Evolutionary conservation across 2,888 invertebrate genomes (phyloP), one percentile per base, ranked within the genome.

Genomic region (Campoplex nolae): DNA sequence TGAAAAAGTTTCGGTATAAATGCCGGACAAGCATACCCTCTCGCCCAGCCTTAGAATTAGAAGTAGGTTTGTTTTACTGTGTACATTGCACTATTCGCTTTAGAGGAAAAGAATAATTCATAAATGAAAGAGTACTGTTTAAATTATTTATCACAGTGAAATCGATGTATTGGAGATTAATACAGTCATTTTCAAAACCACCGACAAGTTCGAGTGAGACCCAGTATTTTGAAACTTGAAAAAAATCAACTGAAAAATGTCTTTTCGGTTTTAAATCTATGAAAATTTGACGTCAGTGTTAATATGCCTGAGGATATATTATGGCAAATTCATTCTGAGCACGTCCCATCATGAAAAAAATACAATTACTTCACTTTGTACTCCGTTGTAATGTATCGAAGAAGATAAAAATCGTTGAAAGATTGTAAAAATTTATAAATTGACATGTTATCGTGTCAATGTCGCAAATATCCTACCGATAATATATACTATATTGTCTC

Each of bases 41-140:
- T 28, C 45, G 65, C 74, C 58, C 70, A 78, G 73, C 42, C 28
- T 77, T 78, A 78, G 77, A 54, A 67, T 86, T 42, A 32, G 38
- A 45, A 68, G 18, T 83, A 79, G 42, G 51, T 67, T 86, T 74
- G 76, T 75, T 78, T 51, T 16, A 62, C 78, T 78, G 68, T 68
- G 76, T 75, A 78, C 77, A 68, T 83, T 70, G 58, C 78, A 86
- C 77, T 62, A 74, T 56, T 73, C 48, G 76, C 58, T 67, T 68
- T 78, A 71, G 45, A 73, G 38, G 23, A 23, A 18, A 8, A 68
- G 42, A 68, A 71, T 71, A 18, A 51, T 71, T 48, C 9, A 71
- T 83, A 77, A 76, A 74, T 68, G 67, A 70, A 68, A 81, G 58
- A 77, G 28, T 58, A 58, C 85, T 78, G 80, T 83, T 81, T 74